phyloP scores from a whole-genome alignment of 2,888 invertebrate genomes.

The Andrena flavipes region DNA sequence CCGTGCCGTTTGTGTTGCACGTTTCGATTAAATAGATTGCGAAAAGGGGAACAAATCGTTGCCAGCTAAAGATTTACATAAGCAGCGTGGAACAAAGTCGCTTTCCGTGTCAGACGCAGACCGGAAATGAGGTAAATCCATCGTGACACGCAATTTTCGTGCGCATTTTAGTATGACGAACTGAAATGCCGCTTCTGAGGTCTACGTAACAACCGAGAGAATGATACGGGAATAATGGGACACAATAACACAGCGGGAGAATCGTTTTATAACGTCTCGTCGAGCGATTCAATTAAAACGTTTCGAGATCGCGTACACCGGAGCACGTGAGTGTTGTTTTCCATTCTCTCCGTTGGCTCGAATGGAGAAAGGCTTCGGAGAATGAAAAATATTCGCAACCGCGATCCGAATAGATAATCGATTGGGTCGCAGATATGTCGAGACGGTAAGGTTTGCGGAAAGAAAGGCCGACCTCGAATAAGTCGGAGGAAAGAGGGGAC shows the following conservation, averaged over 20 bases:
- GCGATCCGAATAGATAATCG: background rate
- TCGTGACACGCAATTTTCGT: slow-evolving; percentile 11
- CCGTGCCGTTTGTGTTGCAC: background rate
- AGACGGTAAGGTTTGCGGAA: background rate
- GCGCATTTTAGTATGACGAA: background rate
- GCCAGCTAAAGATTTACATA: background rate
- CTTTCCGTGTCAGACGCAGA: background rate
- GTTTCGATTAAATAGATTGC: slow-evolving; percentile 4
- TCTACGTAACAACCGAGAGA: background rate
- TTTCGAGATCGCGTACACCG: too few species aligned
- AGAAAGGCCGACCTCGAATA: slow-evolving; percentile 14
- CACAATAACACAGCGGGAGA: background rate
- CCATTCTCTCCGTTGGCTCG: too few species aligned
- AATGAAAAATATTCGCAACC: too few species aligned
- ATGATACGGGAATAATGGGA: background rate
- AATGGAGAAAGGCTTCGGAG: too few species aligned
- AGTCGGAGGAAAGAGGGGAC: background rate
- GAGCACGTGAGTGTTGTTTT: too few species aligned
- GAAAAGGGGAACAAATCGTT: background rate
- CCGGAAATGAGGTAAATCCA: slow-evolving; percentile 27
- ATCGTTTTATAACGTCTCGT: background rate
- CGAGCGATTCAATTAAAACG: background rate
- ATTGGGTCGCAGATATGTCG: background rate
- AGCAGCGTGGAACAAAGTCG: background rate
- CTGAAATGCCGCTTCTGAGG: background rate